A percentile compares a stretch with the other conserved stretches of the same genome.
Conservation (phyloP, 2,888 invertebrate genomes). For the Tortricodes alternella region DNA sequence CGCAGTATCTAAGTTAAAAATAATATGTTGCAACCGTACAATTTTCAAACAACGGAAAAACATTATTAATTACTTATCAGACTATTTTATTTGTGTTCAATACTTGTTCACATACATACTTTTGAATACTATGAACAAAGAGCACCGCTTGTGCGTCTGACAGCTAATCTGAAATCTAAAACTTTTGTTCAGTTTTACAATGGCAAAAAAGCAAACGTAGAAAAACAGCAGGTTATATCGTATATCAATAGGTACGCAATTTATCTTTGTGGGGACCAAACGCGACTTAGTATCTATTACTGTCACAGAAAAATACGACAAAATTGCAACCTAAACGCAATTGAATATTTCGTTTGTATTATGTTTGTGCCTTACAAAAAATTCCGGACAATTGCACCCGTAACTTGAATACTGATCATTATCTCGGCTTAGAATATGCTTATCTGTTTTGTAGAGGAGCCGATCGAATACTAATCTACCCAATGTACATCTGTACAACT, state of each 20-base stretch:
- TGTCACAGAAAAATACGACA: constrained; percentile 57
- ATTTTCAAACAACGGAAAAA: too few relatives aligned
- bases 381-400: constrained; percentile 71
- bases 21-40: too few relatives aligned
- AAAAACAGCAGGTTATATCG: constrained; percentile 75
- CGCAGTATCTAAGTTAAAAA: too few relatives aligned
- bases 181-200: constrained; percentile 51
- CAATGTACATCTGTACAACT: constrained; percentile 63
- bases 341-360: constrained; percentile 67
- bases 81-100: not conserved
- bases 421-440: constrained; percentile 67
- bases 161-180: constrained; percentile 59
- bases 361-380: constrained; percentile 56
- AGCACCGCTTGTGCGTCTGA: constrained; percentile 30
- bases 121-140: not conserved
- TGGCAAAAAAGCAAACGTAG: constrained; percentile 46
- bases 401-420: constrained; percentile 78
- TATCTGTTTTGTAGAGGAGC: constrained; percentile 69
- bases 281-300: constrained; percentile 71
- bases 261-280: constrained; percentile 66
- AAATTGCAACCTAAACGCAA: constrained; percentile 75
- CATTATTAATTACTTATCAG: too few relatives aligned
- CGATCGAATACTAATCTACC: constrained; percentile 66
- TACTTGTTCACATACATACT: not conserved
- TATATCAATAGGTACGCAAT: constrained; percentile 76